Percentiles rank a stretch among this genome's conserved stretches.
phyloP scores from a whole-genome alignment of 2,797 vertebrate species.

The Phylloscopus collybita region DNA sequence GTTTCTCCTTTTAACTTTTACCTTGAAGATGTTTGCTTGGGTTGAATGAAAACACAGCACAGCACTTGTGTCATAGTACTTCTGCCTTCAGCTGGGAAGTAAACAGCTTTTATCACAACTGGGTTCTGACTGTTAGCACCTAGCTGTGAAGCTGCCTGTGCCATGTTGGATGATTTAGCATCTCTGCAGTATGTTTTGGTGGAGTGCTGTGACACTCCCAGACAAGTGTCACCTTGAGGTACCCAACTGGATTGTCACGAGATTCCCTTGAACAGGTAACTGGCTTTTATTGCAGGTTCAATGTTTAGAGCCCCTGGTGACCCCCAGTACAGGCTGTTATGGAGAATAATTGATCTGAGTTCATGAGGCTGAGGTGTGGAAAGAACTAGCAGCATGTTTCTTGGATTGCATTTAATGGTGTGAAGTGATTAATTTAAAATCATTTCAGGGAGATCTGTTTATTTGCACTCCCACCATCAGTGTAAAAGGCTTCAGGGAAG shows the following conservation, averaged over 20 bases:
- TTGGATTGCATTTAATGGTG: background rate
- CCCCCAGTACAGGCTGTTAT: background rate
- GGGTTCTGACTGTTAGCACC: background rate
- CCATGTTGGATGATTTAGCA: background rate
- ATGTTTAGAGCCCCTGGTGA: background rate
- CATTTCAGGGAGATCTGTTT: background rate
- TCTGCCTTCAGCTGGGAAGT: background rate
- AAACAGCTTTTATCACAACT: background rate
- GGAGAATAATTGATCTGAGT: background rate
- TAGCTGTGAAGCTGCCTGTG: background rate
- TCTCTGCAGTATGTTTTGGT: background rate
- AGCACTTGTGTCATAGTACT: background rate
- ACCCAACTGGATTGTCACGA: background rate
- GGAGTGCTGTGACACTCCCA: background rate
- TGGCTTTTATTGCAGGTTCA: slow-evolving; percentile 8
- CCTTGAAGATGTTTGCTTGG: background rate
- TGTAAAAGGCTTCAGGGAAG: background rate
- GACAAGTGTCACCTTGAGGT: background rate
- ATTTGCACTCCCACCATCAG: background rate
- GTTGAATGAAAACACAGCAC: background rate
- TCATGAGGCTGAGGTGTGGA: background rate
- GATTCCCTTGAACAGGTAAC: background rate
- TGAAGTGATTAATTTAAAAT: slow-evolving; percentile 30
- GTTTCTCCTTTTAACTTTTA: background rate
- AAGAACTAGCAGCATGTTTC: background rate